Evolutionary conservation across 2,113 vertebrate genomes (phyloP).

Genomic region (Laticauda colubrina): DNA sequence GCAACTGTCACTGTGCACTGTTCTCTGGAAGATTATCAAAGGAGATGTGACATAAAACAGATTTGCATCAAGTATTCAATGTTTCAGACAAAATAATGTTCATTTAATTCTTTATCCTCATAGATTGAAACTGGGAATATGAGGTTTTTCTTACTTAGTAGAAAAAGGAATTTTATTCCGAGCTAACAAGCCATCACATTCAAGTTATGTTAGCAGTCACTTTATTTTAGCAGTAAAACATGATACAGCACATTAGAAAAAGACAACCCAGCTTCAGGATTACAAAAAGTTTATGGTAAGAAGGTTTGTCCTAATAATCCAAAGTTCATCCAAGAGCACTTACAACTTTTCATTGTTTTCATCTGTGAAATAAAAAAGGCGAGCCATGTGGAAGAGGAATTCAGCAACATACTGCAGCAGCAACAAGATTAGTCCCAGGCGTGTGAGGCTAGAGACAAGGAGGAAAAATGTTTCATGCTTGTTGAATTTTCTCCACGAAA

Average conservation of each 20-base stretch:
- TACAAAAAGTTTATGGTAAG: not conserved
- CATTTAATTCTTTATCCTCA: not conserved
- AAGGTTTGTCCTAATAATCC: not conserved
- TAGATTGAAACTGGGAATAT: not conserved
- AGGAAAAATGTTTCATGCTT: not conserved
- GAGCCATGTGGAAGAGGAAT: constrained; percentile 87
- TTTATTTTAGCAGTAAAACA: not conserved
- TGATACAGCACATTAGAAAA: not conserved
- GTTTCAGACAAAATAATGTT: not conserved
- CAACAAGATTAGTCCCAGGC: constrained; percentile 86
- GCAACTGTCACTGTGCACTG: not conserved
- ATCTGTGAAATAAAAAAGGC: constrained; percentile 89
- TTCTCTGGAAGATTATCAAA: not conserved
- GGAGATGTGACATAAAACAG: not conserved
- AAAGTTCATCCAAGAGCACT: constrained; percentile 48
- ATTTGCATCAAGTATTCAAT: not conserved
- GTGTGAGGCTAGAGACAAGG: constrained; percentile 77
- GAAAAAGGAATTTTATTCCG: not conserved
- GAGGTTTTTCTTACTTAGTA: not conserved
- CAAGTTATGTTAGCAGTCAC: not conserved
- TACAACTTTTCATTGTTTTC: constrained; percentile 95
- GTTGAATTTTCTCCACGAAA: not conserved
- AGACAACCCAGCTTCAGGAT: not conserved
- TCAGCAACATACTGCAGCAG: constrained; percentile 90
- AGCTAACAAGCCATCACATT: not conserved